Evolutionary conservation across 2,888 invertebrate genomes (phyloP).

Genomic region (Phaedon cochleariae): DNA sequence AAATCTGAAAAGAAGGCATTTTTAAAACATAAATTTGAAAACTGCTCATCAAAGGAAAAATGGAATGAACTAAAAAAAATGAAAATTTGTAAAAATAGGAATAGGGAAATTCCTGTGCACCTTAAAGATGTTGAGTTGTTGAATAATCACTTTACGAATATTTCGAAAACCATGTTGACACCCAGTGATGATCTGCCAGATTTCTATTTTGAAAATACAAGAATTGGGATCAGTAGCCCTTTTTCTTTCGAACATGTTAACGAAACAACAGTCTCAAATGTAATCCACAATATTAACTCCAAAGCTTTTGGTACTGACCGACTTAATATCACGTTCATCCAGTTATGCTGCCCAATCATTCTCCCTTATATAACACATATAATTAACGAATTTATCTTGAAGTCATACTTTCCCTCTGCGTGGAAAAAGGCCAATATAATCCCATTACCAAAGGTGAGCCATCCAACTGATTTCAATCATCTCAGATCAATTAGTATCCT

Average conservation of each 20-base stretch:
- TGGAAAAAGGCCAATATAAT: neutral
- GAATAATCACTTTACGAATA: neutral
- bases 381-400: conserved; percentile 6
- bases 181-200: neutral
- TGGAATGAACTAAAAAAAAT: conserved; percentile 11
- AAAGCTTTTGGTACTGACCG: conserved; percentile 1
- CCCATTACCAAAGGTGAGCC: neutral
- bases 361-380: conserved; percentile 1
- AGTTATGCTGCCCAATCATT: conserved; percentile 1
- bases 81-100: neutral
- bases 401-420: neutral
- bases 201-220: neutral
- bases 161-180: neutral
- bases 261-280: neutral
- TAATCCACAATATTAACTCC: neutral
- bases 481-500: neutral
- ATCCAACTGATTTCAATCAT: conserved; percentile 1
- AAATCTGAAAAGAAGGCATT: conserved; percentile 1
- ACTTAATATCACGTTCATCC: conserved; percentile 5
- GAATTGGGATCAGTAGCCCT: neutral
- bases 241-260: conserved; percentile 1
- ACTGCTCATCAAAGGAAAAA: conserved; percentile 5
- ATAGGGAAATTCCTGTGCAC: neutral
- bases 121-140: neutral
- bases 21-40: conserved; percentile 10